Base-by-base conservation (phyloP, 2,888 invertebrate species). In the Ectemnius cavifrons region DNA sequence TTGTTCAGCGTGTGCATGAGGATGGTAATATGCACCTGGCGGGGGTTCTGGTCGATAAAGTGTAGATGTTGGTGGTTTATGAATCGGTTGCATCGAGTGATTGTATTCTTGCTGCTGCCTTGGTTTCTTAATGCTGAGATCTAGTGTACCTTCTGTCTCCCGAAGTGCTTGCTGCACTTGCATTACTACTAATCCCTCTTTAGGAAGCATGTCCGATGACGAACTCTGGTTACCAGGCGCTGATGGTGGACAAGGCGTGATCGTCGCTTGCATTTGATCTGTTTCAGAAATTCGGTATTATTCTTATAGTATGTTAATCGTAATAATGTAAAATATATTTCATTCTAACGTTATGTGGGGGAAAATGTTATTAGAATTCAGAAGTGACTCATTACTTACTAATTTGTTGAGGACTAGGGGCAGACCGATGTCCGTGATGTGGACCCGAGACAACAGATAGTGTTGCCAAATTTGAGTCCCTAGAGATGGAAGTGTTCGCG, bases 51-150 rank as follows among this genome's bases (percentile, higher is more conserved):
- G 86, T 56, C 88, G 89, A 78, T 88, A 91, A 67, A 88, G 86
- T 0, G 82, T 82, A 0, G 88, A 84, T 1, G 87, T 83, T 0
- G 89, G 79, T 0, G 89, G 85, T 20, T 90, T 91, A 75, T 88
- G 90, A 59, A 88, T 78, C 49, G 89, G 89, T 67, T 91, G 90
- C 18, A 89, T 73, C 68, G 87, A 80, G 73, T 90, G 91, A 78
- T 90, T 91, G 73, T 90, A 91, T 28, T 91, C 90, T 75, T 88
- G 90, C 67, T 89, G 89, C 56, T 92, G 92, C 81, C 94, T 90
- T 2, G 94, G 94, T 82, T 95, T 95, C 90, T 96, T 96, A 70
- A 96, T 94, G 86, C 95, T 96, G 78, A 96, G 91, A 87, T 96
- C 96, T 0, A 96, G 91, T 0, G 95, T 95, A 2, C 94, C 94